Evolutionary conservation across 2,888 invertebrate genomes (phyloP).

Genomic region (Drosophila tanythrix): DNA sequence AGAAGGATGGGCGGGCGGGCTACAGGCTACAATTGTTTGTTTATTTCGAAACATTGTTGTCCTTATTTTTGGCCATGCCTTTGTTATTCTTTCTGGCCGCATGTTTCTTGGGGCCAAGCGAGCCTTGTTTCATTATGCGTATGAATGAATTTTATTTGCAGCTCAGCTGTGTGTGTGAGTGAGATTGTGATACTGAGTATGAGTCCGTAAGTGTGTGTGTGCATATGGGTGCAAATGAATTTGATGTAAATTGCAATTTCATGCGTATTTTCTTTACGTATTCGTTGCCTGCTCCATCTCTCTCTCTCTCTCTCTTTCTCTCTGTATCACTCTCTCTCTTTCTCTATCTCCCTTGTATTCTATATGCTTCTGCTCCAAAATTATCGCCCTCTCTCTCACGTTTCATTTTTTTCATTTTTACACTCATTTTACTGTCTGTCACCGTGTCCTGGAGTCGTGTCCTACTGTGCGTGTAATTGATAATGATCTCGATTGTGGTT

Average conservation of each 20-base stretch:
- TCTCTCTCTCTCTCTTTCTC: background rate
- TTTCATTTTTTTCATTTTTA: slow-evolving; percentile 12
- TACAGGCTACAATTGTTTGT: slow-evolving; percentile 76
- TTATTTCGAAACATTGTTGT: slow-evolving; percentile 81
- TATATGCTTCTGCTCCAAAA: slow-evolving; percentile 4
- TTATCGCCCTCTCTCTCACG: slow-evolving; percentile 6
- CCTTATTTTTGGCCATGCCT: slow-evolving; percentile 71
- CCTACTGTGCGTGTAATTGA: slow-evolving; percentile 82
- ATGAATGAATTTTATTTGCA: slow-evolving; percentile 81
- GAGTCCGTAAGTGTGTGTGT: slow-evolving; percentile 33
- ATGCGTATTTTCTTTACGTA: slow-evolving; percentile 80
- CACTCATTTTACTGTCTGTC: slow-evolving; percentile 33
- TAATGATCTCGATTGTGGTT: slow-evolving; percentile 82
- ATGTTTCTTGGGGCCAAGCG: slow-evolving; percentile 48
- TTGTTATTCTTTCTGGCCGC: slow-evolving; percentile 69
- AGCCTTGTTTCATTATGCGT: slow-evolving; percentile 77
- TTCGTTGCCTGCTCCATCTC: slow-evolving; percentile 17
- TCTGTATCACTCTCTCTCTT: background rate
- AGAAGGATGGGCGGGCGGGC: slow-evolving; percentile 17
- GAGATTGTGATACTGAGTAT: slow-evolving; percentile 5
- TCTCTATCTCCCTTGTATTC: background rate
- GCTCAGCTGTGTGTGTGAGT: slow-evolving; percentile 37
- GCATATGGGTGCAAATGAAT: slow-evolving; percentile 80
- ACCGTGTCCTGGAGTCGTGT: slow-evolving; percentile 48
- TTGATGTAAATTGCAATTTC: slow-evolving; percentile 82